These are phyloP conservation scores for Drosophila ironensis DNA, from an alignment of 1,140 invertebrate genomes.

Conservation along the genomic window DNA sequence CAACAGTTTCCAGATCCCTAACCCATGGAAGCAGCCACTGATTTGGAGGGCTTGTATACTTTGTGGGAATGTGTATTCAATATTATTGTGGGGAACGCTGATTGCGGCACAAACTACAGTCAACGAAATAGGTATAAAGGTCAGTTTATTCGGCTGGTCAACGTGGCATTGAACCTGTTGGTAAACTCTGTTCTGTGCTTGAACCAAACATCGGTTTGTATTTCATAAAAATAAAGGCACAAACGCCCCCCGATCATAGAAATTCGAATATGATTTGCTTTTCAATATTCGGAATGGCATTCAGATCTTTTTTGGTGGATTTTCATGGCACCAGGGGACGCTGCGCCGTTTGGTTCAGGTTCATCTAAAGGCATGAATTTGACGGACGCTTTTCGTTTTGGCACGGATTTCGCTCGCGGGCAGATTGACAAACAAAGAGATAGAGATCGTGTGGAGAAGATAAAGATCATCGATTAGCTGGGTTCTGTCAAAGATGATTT, in stretches of 20 bases:
- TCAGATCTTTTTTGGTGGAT: background rate
- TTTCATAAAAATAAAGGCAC: background rate
- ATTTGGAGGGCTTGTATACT: too few relatives aligned
- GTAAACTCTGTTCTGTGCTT: constrained; percentile 25
- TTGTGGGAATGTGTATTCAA: background rate
- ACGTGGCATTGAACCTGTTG: background rate
- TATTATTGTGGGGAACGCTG: constrained; percentile 9
- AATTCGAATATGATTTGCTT: background rate
- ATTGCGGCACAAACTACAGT: constrained; percentile 82
- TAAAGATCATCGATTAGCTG: constrained; percentile 45
- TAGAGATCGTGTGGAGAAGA: constrained; percentile 39
- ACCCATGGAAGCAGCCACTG: background rate
- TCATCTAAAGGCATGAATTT: constrained; percentile 82
- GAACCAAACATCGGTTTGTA: constrained; percentile 25
- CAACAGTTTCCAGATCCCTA: too few relatives aligned
- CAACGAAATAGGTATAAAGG: constrained; percentile 82
- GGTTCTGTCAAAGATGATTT: constrained; percentile 31
- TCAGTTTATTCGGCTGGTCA: constrained; percentile 57
- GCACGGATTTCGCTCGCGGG: constrained; percentile 69
- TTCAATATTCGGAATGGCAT: background rate
- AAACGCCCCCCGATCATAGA: constrained; percentile 12
- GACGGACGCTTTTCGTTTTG: constrained; percentile 82
- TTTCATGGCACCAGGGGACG: constrained; percentile 7
- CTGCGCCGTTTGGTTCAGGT: constrained; percentile 74
- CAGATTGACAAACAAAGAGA: constrained; percentile 21